These are phyloP conservation scores for Beris chalybata DNA, from an alignment of 2,888 invertebrate species.

Conservation along the genomic window DNA sequence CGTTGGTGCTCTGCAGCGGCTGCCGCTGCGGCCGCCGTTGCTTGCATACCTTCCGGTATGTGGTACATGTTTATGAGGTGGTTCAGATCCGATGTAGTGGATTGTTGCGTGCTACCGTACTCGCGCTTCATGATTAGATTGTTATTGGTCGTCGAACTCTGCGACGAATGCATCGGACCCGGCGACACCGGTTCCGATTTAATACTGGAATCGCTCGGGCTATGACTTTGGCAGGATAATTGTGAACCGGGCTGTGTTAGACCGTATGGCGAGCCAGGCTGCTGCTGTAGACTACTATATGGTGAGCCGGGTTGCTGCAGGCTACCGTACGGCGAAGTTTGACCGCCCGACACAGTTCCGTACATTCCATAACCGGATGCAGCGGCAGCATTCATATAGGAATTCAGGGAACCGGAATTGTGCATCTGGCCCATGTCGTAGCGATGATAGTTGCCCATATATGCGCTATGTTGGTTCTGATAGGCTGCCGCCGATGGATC, in stretches of 20 bases:
- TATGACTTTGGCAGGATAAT: conserved; percentile 71
- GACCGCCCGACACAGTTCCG: conserved; percentile 67
- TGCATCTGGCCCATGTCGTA: conserved; percentile 91
- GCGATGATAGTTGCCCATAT: conserved; percentile 73
- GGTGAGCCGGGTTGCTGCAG: conserved; percentile 71
- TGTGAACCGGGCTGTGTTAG: conserved; percentile 67
- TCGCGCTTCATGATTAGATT: conserved; percentile 69
- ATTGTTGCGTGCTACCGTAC: conserved; percentile 59
- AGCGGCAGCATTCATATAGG: conserved; percentile 71
- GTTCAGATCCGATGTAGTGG: conserved; percentile 61
- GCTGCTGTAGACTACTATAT: conserved; percentile 56
- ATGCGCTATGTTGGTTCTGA: conserved; percentile 76
- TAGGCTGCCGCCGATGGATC: conserved; percentile 70
- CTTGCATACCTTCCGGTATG: conserved; percentile 65
- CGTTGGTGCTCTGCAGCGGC: conserved; percentile 50
- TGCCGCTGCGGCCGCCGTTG: conserved; percentile 56
- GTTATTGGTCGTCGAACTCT: conserved; percentile 58
- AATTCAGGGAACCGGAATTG: conserved; percentile 62
- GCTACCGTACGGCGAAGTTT: conserved; percentile 74
- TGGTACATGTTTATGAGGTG: conserved; percentile 71
- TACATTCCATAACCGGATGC: conserved; percentile 72
- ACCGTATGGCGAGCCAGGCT: conserved; percentile 64
- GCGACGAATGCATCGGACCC: conserved; percentile 59
- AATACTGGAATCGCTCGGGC: conserved; percentile 84
- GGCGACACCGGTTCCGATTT: conserved; percentile 89